Conservation (phyloP, 2,797 vertebrate genomes). For the Epinephelus malabaricus region DNA sequence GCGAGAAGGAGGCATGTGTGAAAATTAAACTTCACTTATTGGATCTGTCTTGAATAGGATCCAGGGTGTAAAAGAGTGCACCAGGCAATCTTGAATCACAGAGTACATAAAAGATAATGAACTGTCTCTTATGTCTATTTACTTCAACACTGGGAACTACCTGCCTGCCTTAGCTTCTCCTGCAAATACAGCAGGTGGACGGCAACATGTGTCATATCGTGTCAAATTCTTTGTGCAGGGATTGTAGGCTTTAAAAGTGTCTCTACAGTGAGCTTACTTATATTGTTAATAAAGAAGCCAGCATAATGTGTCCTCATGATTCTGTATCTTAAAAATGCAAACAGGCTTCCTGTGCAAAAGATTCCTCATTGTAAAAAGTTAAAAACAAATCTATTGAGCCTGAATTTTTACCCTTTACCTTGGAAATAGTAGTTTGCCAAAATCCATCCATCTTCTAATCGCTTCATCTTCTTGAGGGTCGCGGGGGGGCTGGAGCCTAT, state of each 20-base stretch:
- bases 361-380: neutral
- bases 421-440: neutral
- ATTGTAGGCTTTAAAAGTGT: neutral
- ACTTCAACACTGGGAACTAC: slow-evolving; percentile 5
- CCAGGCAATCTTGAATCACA: slow-evolving; percentile 1
- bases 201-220: neutral
- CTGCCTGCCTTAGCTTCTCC: neutral
- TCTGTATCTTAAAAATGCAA: too few relatives aligned
- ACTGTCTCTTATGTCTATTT: slow-evolving; percentile 18
- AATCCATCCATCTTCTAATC: too few relatives aligned
- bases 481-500: too few relatives aligned
- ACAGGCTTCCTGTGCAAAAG: neutral
- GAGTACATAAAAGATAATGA: slow-evolving; percentile 21
- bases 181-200: slow-evolving; percentile 14
- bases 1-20: neutral
- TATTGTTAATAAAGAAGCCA: neutral
- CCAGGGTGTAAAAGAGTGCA: neutral
- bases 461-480: too few relatives aligned
- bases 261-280: neutral
- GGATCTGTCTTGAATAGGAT: neutral
- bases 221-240: neutral
- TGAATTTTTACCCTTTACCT: neutral
- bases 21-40: slow-evolving; percentile 33
- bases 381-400: neutral
- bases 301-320: too few relatives aligned